phyloP scores from a whole-genome alignment of 2,797 vertebrate genomes.

The Anguilla megastoma region DNA sequence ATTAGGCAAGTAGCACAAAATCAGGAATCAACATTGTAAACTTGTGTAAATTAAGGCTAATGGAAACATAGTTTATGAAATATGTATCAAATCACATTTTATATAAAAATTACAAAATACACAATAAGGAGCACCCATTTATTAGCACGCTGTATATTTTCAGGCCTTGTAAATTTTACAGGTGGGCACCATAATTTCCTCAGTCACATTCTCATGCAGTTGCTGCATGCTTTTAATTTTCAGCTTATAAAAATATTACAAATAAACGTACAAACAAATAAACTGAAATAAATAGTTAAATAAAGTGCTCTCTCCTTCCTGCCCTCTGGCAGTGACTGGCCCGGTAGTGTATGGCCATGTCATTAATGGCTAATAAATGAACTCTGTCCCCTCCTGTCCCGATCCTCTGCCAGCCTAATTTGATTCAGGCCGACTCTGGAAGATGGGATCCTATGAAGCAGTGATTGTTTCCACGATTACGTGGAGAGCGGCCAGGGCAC shows the following conservation, averaged over 20 bases:
- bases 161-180: background rate
- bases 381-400: constrained; percentile 72
- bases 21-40: no score
- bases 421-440: constrained; percentile 76
- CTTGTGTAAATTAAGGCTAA: background rate
- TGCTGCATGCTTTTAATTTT: background rate
- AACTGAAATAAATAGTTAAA: constrained; percentile 61
- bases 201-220: background rate
- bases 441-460: constrained; percentile 90
- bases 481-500: constrained; percentile 71
- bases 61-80: background rate
- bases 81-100: background rate
- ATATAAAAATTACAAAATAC: background rate
- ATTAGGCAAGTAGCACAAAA: background rate
- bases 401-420: constrained; percentile 79
- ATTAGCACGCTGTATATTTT: no score
- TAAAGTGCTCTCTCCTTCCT: constrained; percentile 70
- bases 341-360: constrained; percentile 46
- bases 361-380: constrained; percentile 70
- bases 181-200: background rate
- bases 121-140: background rate
- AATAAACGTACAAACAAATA: background rate
- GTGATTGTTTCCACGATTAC: constrained; percentile 90
- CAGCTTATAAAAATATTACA: background rate
- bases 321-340: constrained; percentile 61